Base-by-base conservation (phyloP, 2,113 vertebrate genomes). In the Hippopotamus amphibius region DNA sequence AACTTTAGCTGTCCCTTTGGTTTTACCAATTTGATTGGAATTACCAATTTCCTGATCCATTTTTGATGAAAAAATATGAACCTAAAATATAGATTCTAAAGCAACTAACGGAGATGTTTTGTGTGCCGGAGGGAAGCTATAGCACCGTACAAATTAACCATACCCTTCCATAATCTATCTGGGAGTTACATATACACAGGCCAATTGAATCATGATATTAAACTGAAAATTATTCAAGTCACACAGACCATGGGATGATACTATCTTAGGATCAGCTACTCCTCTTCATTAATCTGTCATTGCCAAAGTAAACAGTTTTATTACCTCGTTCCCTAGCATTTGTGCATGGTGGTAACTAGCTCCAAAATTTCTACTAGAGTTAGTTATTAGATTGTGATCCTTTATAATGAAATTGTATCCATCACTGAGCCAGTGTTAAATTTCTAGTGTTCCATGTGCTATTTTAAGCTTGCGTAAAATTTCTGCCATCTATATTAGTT, bases 381-480 rank as follows among this genome's bases (percentile, higher is more conserved):
- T 63, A 30, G 77, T 89, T 97, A 96, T 93, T 97, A 94, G 87
- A 97, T 94, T 98, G 65, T 97, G 84, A 66, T 90, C 53, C 96
- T 97, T 88, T 93, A 90, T 94, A 97, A 94, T 98, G 96, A 77
- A 97, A 98, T 91, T 86, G 98, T 95, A 97, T 98, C 98, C 98
- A 97, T 96, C 83, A 97, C 37, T 74, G 90, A 88, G 77, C 81
- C 4, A 87, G 80, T 97, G 90, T 98, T 97, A 97, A 98, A 97
- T 93, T 97, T 83, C 95, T 96, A 92, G 95, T 94, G 90, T 41
- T 30, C 84, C 71, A 48, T 94, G 80, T 55, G 37, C 95, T 95
- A 94, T 97, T 88, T 97, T 97, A 97, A 95, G 96, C 88, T 7
- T 71, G 90, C 28, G 55, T 96, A 95, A 97, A 97, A 92, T 97